These are phyloP conservation scores for Psophia crepitans DNA, from an alignment of 2,113 vertebrate genomes.

Conservation along the genomic window DNA sequence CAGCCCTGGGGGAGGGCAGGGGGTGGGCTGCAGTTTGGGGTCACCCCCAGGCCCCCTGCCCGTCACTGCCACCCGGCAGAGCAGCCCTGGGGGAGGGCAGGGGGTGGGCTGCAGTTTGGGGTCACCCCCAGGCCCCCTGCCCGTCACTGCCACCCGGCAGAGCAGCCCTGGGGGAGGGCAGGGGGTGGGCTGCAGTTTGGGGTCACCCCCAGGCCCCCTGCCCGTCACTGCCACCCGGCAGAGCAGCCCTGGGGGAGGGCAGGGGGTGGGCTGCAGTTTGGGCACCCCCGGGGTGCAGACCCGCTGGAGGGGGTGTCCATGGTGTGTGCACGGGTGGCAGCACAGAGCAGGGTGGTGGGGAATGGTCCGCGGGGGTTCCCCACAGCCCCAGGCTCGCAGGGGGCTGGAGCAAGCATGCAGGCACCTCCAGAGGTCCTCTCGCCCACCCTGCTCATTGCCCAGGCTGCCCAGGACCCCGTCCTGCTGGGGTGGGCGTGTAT, in stretches of 20 bases:
- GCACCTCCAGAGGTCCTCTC: not conserved
- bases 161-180: not conserved
- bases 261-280: too few relatives aligned
- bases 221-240: too few relatives aligned
- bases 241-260: too few relatives aligned
- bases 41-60: not conserved
- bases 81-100: not conserved
- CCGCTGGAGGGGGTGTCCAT: not conserved
- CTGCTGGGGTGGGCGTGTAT: not conserved
- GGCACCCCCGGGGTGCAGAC: not conserved
- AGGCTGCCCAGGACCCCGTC: not conserved
- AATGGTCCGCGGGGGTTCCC: too few relatives aligned
- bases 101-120: not conserved
- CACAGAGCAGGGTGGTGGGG: rapidly evolving
- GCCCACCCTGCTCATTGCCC: rapidly evolving
- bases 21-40: not conserved
- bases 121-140: not conserved
- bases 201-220: too few relatives aligned
- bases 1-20: not conserved
- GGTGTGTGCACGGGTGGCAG: not conserved
- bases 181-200: too few relatives aligned
- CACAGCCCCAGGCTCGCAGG: too few relatives aligned
- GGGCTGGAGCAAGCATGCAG: too few relatives aligned
- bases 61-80: rapidly evolving
- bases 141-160: rapidly evolving